Base-by-base conservation (phyloP, 92 coral and sea anemone genomes). In the Metridium senile region DNA sequence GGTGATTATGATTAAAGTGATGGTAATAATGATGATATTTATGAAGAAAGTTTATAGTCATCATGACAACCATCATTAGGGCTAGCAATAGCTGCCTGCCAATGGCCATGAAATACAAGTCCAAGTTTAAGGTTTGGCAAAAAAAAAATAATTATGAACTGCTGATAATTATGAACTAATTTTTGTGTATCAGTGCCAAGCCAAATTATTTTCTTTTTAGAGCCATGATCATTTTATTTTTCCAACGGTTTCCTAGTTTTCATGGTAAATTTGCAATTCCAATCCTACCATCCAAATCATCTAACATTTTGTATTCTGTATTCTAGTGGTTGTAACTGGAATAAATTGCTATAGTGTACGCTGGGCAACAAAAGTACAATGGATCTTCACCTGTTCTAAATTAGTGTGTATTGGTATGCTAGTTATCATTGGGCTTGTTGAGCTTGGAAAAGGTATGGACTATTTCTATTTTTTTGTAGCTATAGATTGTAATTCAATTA, bases 271-370 rank as follows among this genome's bases (percentile, higher is more conserved):
- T n/a, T n/a, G n/a, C n/a, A n/a, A n/a, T n/a, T n/a, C n/a, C n/a
- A n/a, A n/a, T n/a, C n/a, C n/a, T n/a, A n/a, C n/a, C n/a, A n/a
- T n/a, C n/a, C n/a, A n/a, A n/a, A n/a, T n/a, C n/a, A n/a, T n/a
- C n/a, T n/a, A n/a, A n/a, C n/a, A n/a, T n/a, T 39, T 39, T 4
- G 13, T 39, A 39, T 39, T 39, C 13, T 79, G 62, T 62, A 7
- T 45, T 72, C 0, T 30, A 92, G 97, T 88, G 52, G 74, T 88
- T 17, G 88, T 86, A 31, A 86, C 90, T 71, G 87, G 90, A 26
- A 84, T 92, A 39, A 92, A 92, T 75, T 89, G 97, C 72, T 81
- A 89, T 84, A 92, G 97, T 81, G 97, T 92, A 32, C 87, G 86
- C 22, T 82, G 88, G 82, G 91, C 97, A 18, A 87, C 93, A 26